phyloP scores from a whole-genome alignment of 2,888 invertebrate genomes.

The Phragmatobia fuliginosa region DNA sequence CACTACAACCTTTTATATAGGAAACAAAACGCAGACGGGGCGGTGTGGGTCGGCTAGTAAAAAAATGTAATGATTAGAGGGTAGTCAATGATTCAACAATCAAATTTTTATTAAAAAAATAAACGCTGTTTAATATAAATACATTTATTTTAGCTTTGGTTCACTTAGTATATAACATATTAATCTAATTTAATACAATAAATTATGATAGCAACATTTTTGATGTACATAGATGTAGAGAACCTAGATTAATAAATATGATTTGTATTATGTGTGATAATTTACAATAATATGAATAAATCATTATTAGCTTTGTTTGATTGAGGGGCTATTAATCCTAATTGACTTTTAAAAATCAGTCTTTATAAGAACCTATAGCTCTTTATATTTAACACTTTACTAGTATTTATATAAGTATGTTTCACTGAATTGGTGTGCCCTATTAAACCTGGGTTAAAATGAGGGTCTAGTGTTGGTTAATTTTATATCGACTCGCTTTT shows the following conservation, averaged over 20 bases:
- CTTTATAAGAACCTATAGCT: conserved; percentile 48
- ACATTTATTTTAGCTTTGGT: conserved; percentile 68
- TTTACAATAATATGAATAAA: conserved; percentile 23
- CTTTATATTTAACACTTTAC: conserved; percentile 29
- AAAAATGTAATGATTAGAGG: too few species aligned
- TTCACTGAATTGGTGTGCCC: neutral
- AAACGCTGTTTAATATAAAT: conserved; percentile 35
- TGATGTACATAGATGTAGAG: conserved; percentile 15
- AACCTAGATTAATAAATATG: conserved; percentile 20
- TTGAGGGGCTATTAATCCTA: conserved; percentile 46
- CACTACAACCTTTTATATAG: too few species aligned
- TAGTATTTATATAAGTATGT: conserved; percentile 21
- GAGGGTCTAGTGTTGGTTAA: too few species aligned
- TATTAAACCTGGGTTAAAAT: too few species aligned
- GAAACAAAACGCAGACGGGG: too few species aligned
- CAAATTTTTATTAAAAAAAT: neutral
- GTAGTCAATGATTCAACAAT: too few species aligned
- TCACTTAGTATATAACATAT: conserved; percentile 46
- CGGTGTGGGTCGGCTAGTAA: too few species aligned
- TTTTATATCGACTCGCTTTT: too few species aligned
- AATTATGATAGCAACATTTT: conserved; percentile 42
- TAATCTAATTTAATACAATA: conserved; percentile 43
- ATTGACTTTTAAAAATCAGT: conserved; percentile 56
- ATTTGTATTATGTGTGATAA: conserved; percentile 17
- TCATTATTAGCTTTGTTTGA: conserved; percentile 15